Base-by-base conservation (phyloP, 2,797 vertebrate genomes). In the Microctenopoma steveboyesi region DNA sequence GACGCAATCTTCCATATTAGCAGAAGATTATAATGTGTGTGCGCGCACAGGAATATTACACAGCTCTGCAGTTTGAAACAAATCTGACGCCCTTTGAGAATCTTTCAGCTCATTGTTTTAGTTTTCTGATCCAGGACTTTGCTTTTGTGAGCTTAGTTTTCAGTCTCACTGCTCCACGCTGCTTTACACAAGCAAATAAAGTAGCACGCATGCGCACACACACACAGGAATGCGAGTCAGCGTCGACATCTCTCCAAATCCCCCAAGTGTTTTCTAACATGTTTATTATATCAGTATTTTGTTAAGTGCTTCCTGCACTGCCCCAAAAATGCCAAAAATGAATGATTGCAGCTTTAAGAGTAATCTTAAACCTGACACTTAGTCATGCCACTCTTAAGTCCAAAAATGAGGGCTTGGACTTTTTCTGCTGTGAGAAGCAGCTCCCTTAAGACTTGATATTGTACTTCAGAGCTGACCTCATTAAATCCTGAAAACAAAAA, bases 61-160 rank as follows among this genome's bases (percentile, higher is more conserved):
- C 9, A 3, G 18, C 25, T 46, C 14, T 50, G 42, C 16, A 1
- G 22, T 15, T 15, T 14, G 39, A 9, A 15, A 35, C n/a, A 15
- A 14, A 25, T 52, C 13, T 10, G 1, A 27, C 4, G 5, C 1
- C 10, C 28, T 52, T 56, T 27, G 46, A 37, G 52, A 45, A 15
- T 52, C 45, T 62, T 47, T 62, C 46, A 54, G 64, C 33, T 64
- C 37, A 27, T 25, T 71, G 35, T 69, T 76, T 71, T 63, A 33
- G 35, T 48, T 74, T 58, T 57, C 30, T 33, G 30, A 33, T 30
- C 15, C 14, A 15, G 48, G 56, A 51, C 62, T 71, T 76, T 33
- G 28, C 48, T 50, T 40, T 14, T 6, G 9, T 52, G 52, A 22
- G 30, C 48, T 50, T 64, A 22, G 45, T 53, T n/a, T 77, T 40